Conservation (phyloP, 2,113 vertebrate genomes). For the Irena cyanogastra region DNA sequence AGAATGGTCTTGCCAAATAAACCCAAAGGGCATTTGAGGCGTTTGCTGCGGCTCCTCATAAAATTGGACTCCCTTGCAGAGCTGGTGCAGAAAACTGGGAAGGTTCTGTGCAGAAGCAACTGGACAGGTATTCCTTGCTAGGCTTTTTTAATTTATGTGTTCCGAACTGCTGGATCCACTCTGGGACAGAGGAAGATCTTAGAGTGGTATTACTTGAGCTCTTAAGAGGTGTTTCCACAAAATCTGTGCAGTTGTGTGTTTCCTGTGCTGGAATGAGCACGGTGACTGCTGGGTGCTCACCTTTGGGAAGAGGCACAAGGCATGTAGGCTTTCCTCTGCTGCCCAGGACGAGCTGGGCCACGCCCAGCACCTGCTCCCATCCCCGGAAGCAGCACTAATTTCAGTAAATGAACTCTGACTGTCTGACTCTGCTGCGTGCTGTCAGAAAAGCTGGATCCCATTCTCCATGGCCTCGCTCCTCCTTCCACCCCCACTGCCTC, state of each 20-base stretch:
- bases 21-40: neutral
- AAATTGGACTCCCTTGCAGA: neutral
- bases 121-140: neutral
- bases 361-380: neutral
- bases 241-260: neutral
- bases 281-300: neutral
- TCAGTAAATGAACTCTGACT: neutral
- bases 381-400: neutral
- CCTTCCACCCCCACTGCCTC: neutral
- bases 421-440: neutral
- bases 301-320: neutral
- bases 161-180: neutral
- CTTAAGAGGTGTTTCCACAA: neutral
- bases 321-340: neutral
- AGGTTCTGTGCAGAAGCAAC: neutral
- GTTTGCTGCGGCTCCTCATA: neutral
- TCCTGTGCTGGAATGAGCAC: neutral
- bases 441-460: neutral
- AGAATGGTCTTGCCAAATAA: neutral
- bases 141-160: neutral
- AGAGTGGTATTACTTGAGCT: neutral
- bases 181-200: neutral
- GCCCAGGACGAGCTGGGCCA: neutral
- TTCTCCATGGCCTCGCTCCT: slow-evolving; percentile 7
- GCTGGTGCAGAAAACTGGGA: neutral